Evolutionary conservation across 2,888 invertebrate genomes (phyloP).

Genomic region (Tetropium fuscum): DNA sequence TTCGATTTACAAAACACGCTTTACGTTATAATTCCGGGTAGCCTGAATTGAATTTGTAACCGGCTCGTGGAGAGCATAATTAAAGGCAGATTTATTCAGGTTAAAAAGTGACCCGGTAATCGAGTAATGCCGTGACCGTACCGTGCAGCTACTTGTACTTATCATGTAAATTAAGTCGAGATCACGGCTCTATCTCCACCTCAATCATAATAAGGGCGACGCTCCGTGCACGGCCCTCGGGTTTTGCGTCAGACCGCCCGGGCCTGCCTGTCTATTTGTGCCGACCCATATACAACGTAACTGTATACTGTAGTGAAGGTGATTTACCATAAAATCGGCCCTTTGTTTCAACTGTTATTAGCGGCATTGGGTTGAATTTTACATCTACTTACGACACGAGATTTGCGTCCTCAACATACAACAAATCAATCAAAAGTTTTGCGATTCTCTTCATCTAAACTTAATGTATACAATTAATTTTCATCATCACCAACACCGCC

Average conservation of each 20-base stretch:
- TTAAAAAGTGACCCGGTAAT: slow-evolving; percentile 16
- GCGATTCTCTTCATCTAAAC: too few species aligned
- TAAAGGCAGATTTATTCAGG: slow-evolving; percentile 1
- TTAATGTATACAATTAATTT: too few species aligned
- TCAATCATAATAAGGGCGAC: slow-evolving; percentile 38
- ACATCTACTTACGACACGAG: too few species aligned
- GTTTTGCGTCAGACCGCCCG: not conserved
- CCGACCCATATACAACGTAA: slow-evolving; percentile 1
- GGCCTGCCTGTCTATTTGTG: slow-evolving; percentile 5
- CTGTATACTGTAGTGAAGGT: not conserved
- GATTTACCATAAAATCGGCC: too few species aligned
- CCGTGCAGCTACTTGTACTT: slow-evolving; percentile 36
- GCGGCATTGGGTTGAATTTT: not conserved
- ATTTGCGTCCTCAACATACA: too few species aligned
- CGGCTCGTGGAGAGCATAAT: not conserved
- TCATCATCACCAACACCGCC: too few species aligned
- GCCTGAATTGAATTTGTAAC: not conserved
- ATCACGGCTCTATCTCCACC: slow-evolving; percentile 38
- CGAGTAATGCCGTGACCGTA: slow-evolving; percentile 38
- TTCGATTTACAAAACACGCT: too few species aligned
- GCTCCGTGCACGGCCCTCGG: not conserved
- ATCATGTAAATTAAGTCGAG: slow-evolving; percentile 44
- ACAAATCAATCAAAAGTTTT: too few species aligned
- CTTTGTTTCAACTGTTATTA: slow-evolving; percentile 2
- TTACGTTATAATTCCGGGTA: too few species aligned